Conservation (phyloP, 2,797 vertebrate species). For the Lates japonicus region DNA sequence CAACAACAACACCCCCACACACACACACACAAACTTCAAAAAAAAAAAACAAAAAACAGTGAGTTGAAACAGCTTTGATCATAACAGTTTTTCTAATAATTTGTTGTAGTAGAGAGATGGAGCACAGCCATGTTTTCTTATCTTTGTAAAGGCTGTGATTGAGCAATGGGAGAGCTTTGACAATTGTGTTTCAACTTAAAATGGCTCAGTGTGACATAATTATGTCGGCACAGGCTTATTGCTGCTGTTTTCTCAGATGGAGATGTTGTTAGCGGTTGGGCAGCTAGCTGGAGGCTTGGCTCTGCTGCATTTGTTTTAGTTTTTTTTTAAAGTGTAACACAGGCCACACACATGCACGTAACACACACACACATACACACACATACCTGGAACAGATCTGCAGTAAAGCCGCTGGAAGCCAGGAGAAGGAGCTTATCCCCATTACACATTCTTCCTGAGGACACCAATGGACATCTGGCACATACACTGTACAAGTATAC, state of each 20-base stretch:
- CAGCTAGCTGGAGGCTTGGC: slow-evolving; percentile 49
- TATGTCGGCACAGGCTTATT: slow-evolving; percentile 63
- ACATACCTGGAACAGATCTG: slow-evolving; percentile 78
- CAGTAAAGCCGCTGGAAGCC: slow-evolving; percentile 69
- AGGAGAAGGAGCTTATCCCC: slow-evolving; percentile 78
- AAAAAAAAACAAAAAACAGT: neutral
- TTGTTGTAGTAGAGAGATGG: slow-evolving; percentile 39
- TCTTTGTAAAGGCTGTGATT: slow-evolving; percentile 44
- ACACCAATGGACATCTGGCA: slow-evolving; percentile 78
- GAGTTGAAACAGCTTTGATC: slow-evolving; percentile 1
- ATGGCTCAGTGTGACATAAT: slow-evolving; percentile 70
- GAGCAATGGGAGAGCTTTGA: slow-evolving; percentile 64
- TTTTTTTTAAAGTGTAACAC: slow-evolving; percentile 32
- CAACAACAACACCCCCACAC: neutral
- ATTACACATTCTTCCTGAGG: slow-evolving; percentile 78
- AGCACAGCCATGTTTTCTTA: slow-evolving; percentile 40
- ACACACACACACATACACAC: slow-evolving; percentile 33
- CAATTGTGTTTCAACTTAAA: slow-evolving; percentile 66
- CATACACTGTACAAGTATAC: slow-evolving; percentile 51
- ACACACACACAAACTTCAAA: no score
- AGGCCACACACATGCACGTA: slow-evolving; percentile 28
- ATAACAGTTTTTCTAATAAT: slow-evolving; percentile 29
- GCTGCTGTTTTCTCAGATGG: slow-evolving; percentile 65
- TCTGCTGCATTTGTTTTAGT: slow-evolving; percentile 32
- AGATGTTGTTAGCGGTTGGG: slow-evolving; percentile 56